Evolutionary conservation across 2,888 invertebrate species (phyloP), one percentile per base, ranked within the genome.

Genomic region (Hyles lineata): DNA sequence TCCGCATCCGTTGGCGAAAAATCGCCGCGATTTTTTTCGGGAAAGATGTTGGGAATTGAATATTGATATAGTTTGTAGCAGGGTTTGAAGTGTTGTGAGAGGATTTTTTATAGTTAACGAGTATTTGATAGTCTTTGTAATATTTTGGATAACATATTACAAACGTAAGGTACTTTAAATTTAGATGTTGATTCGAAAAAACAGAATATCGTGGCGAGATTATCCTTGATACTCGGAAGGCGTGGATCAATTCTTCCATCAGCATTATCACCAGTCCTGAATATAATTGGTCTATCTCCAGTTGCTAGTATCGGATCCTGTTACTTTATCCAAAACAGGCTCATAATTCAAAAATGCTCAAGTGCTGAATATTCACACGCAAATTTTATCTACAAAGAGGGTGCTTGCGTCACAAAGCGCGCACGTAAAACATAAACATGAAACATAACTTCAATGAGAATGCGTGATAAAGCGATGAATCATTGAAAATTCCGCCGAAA

Each of bases 401-500:
- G 43, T 43, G 21, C 50, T 32, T 43, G 21, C 21, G 11, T 32
- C n/a, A 25, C 69, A 67, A 67, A 71, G 61, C 55, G 32, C 32
- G 55, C 62, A 61, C 75, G 52, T 70, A 69, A 76, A 74, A 76
- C 55, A 71, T 74, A 77, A 76, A 77, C 72, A 75, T 73, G 77
- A 77, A 74, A 74, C 73, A 70, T 70, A 60, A 55, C 73, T 67
- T 50, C 50, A 67, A 67, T 50, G 67, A 50, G 43, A 76, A 70
- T 73, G 29, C 70, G 72, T 63, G 55, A 74, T 73, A 73, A 75
- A 77, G 76, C 79, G 78, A 86, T 83, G 81, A 84, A 85, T 85
- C 84, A 86, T 83, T 84, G 77, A 78, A 81, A 85, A 85, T 82
- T 84, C 81, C 80, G 79, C 78, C 77, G 77, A 83, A 83, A 83